Evolutionary conservation across 2,797 vertebrate species (phyloP).

Genomic region (Ambastaia sidthimunki): DNA sequence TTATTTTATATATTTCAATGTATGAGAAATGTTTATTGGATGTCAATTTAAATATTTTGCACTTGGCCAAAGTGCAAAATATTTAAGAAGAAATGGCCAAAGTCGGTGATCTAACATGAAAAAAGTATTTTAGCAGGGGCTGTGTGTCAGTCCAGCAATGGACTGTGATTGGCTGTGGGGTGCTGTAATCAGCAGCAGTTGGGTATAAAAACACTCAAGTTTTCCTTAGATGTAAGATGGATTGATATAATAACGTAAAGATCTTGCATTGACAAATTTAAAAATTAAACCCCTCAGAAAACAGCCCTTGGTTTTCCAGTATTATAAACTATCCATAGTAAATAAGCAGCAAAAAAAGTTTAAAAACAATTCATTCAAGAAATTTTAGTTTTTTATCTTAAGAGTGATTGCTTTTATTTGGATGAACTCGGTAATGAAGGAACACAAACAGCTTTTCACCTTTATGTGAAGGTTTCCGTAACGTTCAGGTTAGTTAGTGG

Average conservation of each 20-base stretch:
- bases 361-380: not conserved
- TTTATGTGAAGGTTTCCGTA: no score
- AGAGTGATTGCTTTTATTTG: not conserved
- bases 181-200: conserved; percentile 29
- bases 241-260: not conserved
- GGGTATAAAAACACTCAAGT: not conserved
- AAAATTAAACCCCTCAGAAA: not conserved
- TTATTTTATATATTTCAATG: conserved; percentile 45
- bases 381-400: not conserved
- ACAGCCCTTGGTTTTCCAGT: not conserved
- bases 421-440: conserved; percentile 11
- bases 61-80: no score
- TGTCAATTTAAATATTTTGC: not conserved
- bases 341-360: not conserved
- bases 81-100: conserved; percentile 2
- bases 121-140: not conserved
- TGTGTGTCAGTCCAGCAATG: not conserved
- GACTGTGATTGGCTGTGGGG: conserved; percentile 8
- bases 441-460: not conserved
- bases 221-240: not conserved
- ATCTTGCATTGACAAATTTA: no score
- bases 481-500: not conserved
- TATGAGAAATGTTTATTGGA: conserved; percentile 31
- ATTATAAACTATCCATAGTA: not conserved
- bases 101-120: not conserved